Base-by-base conservation (phyloP, 2,797 vertebrate species). In the Myoxocephalus aenaeus region DNA sequence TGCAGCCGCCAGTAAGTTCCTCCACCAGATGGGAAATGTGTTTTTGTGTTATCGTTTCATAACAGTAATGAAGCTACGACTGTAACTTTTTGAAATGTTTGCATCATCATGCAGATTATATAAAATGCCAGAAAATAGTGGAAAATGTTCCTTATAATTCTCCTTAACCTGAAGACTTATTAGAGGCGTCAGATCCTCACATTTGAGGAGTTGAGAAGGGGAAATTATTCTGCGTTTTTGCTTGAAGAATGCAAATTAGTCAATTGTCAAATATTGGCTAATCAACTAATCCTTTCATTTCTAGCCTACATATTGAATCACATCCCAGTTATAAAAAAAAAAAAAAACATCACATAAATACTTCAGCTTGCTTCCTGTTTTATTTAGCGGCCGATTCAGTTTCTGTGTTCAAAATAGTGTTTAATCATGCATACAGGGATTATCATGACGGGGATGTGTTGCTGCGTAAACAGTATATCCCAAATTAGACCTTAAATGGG, bases 1-100 rank as follows among this genome's bases (percentile, higher is more conserved):
- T 0, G 96, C 89, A 89, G 96, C 96, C 65, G 95, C 96, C 73
- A 75, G 96, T 96, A 92, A 95, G 95, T 95, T 61, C 13, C 0
- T 65, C 44, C 18, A 7, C 20, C 22, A 54, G 1, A 25, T 20
- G 44, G 44, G 3, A 20, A 9, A 7, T 34, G 6, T 34, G 6
- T 1, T 34, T 73, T 63, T 27, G 2, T 20, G 20, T 50, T 36
- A 46, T 51, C 15, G 3, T 65, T 22, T 15, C 5, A 59, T 32
- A 15, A 7, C 13, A 5, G 42, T 9, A 20, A 51, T 29, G 7
- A 56, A 44, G 20, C 20, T 25, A 25, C 7, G 2, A 25, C 20
- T 42, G 32, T 17, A 34, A 22, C 29, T 15, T 11, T 44, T 34
- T 40, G 2, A 70, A n/a, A 25, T 62, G 40, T 25, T 69, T 57